These are phyloP conservation scores for Urechis unicinctus DNA, from an alignment of 2,888 invertebrate species.

Conservation along the genomic window DNA sequence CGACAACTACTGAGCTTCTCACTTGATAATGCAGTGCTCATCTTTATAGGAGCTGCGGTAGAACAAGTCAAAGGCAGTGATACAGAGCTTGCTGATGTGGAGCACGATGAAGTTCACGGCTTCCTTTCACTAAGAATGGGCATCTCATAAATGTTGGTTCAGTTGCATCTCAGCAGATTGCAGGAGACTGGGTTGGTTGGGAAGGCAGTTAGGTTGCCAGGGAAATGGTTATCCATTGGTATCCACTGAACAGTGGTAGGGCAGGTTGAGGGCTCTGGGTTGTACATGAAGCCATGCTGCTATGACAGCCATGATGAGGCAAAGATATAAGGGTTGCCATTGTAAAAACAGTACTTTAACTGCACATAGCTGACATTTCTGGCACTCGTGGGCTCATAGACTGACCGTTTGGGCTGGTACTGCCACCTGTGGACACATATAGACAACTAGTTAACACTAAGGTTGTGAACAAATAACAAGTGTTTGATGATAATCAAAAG, in stretches of 20 bases:
- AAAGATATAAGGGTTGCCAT: conserved; percentile 43
- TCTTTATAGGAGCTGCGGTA: conserved; percentile 20
- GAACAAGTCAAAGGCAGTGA: conserved; percentile 51
- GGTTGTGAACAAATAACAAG: too few species aligned
- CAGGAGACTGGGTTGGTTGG: conserved; percentile 61
- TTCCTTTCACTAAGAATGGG: conserved; percentile 28
- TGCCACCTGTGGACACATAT: too few species aligned
- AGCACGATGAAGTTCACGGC: conserved; percentile 45
- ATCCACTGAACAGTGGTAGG: conserved; percentile 16
- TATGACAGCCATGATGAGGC: conserved; percentile 65
- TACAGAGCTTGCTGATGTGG: conserved; percentile 34
- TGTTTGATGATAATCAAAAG: too few species aligned
- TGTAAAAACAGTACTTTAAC: conserved; percentile 66
- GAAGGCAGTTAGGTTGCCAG: conserved; percentile 47
- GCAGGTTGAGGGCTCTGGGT: background rate
- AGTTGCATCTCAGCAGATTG: conserved; percentile 79
- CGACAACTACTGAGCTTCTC: background rate
- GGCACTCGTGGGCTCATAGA: conserved; percentile 65
- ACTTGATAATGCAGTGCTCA: background rate
- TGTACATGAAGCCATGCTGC: conserved; percentile 57
- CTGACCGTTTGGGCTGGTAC: conserved; percentile 20
- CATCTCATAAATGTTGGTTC: conserved; percentile 73
- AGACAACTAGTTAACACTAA: too few species aligned
- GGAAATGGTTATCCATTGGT: conserved; percentile 40
- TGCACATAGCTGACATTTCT: conserved; percentile 38